phyloP scores from a whole-genome alignment of 2,888 invertebrate genomes.

The Idaea biselata region DNA sequence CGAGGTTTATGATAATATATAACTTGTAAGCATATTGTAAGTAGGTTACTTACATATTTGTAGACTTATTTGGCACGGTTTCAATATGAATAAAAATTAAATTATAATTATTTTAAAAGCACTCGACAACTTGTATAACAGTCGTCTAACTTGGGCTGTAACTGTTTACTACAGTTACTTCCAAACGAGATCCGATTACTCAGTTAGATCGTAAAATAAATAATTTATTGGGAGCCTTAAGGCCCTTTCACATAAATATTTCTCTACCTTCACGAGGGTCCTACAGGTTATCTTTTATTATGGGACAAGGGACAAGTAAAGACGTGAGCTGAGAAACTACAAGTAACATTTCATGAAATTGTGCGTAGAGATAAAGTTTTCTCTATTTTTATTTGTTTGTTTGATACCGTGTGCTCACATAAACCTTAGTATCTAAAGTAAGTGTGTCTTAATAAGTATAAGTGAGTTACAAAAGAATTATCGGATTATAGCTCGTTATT shows the following conservation, averaged over 20 bases:
- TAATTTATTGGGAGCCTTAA: slow-evolving; percentile 54
- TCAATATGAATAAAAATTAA: not conserved
- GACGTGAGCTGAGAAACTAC: slow-evolving; percentile 15
- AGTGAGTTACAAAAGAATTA: not conserved
- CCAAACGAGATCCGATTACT: slow-evolving; percentile 61
- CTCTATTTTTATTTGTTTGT: slow-evolving; percentile 19
- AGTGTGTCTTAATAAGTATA: not conserved
- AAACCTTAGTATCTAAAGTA: not conserved
- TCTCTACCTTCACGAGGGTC: slow-evolving; percentile 43
- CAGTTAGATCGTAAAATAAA: slow-evolving; percentile 69
- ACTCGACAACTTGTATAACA: slow-evolving; percentile 43
- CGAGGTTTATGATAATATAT: too few relatives aligned
- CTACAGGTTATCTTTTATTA: slow-evolving; percentile 56
- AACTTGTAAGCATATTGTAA: too few relatives aligned
- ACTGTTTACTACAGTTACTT: slow-evolving; percentile 56
- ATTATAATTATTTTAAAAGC: slow-evolving; percentile 20
- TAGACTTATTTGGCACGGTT: not conserved
- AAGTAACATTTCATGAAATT: slow-evolving; percentile 21
- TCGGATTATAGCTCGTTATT: not conserved
- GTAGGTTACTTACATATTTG: too few relatives aligned
- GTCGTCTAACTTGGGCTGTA: slow-evolving; percentile 49
- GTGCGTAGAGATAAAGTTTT: slow-evolving; percentile 21
- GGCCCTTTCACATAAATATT: slow-evolving; percentile 50
- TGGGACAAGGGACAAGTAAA: slow-evolving; percentile 32
- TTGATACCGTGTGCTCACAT: not conserved